Conservation (phyloP, 2,797 vertebrate species). For the Margarornis squamiger region DNA sequence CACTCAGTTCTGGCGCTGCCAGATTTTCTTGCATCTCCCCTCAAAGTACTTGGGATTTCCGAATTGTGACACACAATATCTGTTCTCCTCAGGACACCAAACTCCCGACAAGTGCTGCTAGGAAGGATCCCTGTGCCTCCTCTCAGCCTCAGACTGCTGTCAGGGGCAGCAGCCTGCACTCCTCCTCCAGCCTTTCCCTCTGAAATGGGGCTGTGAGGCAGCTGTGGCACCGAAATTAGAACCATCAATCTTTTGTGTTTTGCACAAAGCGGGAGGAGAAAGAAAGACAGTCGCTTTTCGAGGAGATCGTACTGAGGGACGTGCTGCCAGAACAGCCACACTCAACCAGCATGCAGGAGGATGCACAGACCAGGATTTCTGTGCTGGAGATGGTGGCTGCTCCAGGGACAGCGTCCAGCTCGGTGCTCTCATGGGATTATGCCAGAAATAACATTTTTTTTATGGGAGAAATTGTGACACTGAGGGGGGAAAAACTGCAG, state of each 20-base stretch:
- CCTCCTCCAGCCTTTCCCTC: neutral
- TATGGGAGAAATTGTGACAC: neutral
- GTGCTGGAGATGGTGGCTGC: constrained; percentile 21
- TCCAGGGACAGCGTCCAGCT: neutral
- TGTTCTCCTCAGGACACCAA: neutral
- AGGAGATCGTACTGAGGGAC: rapidly evolving
- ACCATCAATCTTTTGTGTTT: constrained; percentile 60
- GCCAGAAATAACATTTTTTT: constrained; percentile 6
- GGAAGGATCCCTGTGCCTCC: neutral
- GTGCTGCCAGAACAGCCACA: rapidly evolving
- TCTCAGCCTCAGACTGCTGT: neutral
- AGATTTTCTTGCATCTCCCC: neutral
- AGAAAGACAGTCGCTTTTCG: neutral
- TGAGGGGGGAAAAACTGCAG: neutral
- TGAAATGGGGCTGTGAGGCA: constrained; percentile 45
- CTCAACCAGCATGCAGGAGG: rapidly evolving
- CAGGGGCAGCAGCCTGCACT: neutral
- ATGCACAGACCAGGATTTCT: neutral
- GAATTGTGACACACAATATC: neutral
- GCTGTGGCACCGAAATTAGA: constrained; percentile 46
- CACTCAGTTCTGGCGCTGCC: neutral
- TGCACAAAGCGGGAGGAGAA: constrained; percentile 52
- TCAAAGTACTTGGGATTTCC: neutral
- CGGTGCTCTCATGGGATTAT: neutral
- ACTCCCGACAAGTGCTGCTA: neutral